These are phyloP conservation scores for Thereva unica DNA, from an alignment of 2,888 invertebrate genomes.

Conservation along the genomic window DNA sequence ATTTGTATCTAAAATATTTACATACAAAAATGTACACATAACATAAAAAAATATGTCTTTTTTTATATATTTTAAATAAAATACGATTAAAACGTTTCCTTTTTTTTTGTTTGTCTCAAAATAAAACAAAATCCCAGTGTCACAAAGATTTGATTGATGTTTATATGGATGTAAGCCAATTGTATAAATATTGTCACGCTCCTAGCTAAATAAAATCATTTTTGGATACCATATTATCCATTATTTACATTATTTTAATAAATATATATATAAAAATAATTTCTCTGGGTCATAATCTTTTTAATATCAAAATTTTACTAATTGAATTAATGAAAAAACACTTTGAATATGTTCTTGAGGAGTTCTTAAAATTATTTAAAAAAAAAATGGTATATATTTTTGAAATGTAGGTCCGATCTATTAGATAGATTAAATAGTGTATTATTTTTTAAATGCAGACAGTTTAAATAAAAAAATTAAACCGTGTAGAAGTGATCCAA, in stretches of 20 bases:
- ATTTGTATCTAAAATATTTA: slow-evolving; percentile 42
- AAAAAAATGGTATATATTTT: too few relatives aligned
- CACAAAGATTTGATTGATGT: slow-evolving; percentile 27
- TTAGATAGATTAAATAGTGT: too few relatives aligned
- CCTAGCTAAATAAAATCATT: slow-evolving; percentile 37
- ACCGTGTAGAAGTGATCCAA: too few relatives aligned
- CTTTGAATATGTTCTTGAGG: too few relatives aligned
- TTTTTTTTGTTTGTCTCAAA: background rate
- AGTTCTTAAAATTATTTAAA: too few relatives aligned
- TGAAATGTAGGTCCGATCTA: too few relatives aligned
- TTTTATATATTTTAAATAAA: background rate
- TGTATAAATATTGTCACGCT: slow-evolving; percentile 37
- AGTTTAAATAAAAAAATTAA: too few relatives aligned
- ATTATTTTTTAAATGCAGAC: too few relatives aligned
- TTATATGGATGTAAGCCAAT: slow-evolving; percentile 24
- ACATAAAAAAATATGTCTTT: background rate
- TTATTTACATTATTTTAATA: slow-evolving; percentile 6
- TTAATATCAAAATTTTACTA: too few relatives aligned
- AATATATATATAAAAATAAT: background rate
- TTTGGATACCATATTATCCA: slow-evolving; percentile 17
- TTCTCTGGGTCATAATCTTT: too few relatives aligned
- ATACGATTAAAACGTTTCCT: background rate
- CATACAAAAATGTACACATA: slow-evolving; percentile 4
- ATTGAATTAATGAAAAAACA: too few relatives aligned
- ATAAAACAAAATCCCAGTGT: slow-evolving; percentile 38